Base-by-base conservation (phyloP, 2,113 vertebrate genomes). In the Empidonax alnorum region DNA sequence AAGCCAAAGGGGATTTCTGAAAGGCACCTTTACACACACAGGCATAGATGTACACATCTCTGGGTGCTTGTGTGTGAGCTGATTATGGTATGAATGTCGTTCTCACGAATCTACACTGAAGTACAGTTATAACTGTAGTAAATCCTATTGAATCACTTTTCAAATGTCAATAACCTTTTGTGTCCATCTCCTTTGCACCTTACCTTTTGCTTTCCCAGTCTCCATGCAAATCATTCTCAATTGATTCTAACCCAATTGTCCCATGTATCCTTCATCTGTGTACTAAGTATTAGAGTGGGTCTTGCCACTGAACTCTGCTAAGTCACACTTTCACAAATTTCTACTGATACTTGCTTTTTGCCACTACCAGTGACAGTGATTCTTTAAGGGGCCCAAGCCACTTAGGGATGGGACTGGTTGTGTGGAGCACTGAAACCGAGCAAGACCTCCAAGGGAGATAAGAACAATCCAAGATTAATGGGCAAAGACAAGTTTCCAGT, bases 321-420 rank as follows among this genome's bases (percentile, higher is more conserved):
- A 75, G 11, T 19, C 53, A 21, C 37, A 50, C 31, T 11, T 50
- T 5, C 30, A 81, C 27, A 63, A 58, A 42, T 30, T 25, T 25
- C 22, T 25, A 52, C 3, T 50, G 47, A 63, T 63, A 63, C 30
- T 31, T 20, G 31, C 7, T 52, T 41, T 63, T 63, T 33, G 39
- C 35, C 20, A 37, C 37, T 22, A 28, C 47, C 23, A 52, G 19
- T 52, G 47, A 27, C 18, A 15, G 55, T 39, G 49, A 63, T 58
- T 62, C 31, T 56, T 56, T 44, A 49, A 62, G 55, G 19, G 17
- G 9, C 13, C 75, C 33, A 19, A 47, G n/a, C 27, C 73, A 37
- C 42, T 30, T 15, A 7, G 28, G 0, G 21, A 16, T 6, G 10
- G 46, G 37, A 80, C 41, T 3, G 3, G 18, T 2, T 3, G 16